A percentile compares a stretch with the other conserved stretches of the same genome.
These are phyloP conservation scores for Drosophila gunungcola DNA, from an alignment of 1,140 invertebrate genomes.

Conservation along the genomic window DNA sequence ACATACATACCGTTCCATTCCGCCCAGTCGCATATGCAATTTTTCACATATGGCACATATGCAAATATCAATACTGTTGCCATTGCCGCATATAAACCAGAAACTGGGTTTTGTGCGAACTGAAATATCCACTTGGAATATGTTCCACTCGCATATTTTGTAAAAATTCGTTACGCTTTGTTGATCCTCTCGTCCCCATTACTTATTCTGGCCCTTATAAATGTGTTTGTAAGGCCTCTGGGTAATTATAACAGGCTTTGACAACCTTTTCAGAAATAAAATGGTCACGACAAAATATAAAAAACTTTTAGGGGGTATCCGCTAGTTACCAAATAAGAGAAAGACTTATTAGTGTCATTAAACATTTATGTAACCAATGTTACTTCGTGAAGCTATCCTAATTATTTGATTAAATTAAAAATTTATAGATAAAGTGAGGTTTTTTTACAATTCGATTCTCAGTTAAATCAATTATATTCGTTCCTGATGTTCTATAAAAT, in stretches of 20 bases:
- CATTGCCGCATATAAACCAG: constrained; percentile 41
- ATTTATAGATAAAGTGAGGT: too few species aligned
- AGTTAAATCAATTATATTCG: too few species aligned
- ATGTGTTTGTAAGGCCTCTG: neutral
- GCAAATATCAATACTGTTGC: constrained; percentile 54
- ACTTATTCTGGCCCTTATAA: neutral
- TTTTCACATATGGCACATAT: constrained; percentile 56
- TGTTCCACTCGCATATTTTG: constrained; percentile 32
- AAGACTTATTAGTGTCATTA: too few species aligned
- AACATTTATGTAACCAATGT: too few species aligned
- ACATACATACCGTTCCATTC: constrained; percentile 9
- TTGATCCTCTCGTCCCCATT: constrained; percentile 8
- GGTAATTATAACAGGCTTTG: neutral
- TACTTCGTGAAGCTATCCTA: too few species aligned
- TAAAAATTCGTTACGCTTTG: constrained; percentile 27
- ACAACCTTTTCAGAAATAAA: neutral
- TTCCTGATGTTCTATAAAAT: too few species aligned
- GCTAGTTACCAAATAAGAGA: too few species aligned
- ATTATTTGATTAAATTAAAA: too few species aligned
- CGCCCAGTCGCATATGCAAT: constrained; percentile 28
- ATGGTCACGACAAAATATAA: too few species aligned
- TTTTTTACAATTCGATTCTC: too few species aligned
- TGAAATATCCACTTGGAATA: constrained; percentile 37
- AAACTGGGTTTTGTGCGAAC: constrained; percentile 52
- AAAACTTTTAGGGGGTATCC: too few species aligned